phyloP scores from a whole-genome alignment of 2,113 vertebrate species.

The Varanus salvator region DNA sequence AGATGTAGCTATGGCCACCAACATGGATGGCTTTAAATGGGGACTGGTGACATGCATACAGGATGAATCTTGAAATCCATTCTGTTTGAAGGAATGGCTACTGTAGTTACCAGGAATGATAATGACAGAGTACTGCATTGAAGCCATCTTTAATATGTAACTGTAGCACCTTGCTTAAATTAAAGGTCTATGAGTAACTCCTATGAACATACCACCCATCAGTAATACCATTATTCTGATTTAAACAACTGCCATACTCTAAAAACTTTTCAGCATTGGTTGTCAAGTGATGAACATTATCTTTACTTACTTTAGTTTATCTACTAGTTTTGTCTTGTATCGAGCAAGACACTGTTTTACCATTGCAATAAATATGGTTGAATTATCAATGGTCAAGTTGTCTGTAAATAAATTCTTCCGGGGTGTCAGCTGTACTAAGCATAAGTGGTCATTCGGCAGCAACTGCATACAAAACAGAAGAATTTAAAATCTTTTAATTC shows the following conservation, averaged over 20 bases:
- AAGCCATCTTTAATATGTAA: too few relatives aligned
- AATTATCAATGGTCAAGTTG: constrained; percentile 81
- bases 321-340: constrained; percentile 78
- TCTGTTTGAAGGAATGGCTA: too few relatives aligned
- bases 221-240: neutral
- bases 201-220: too few relatives aligned
- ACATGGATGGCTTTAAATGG: too few relatives aligned
- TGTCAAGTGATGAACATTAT: neutral
- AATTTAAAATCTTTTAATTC: constrained; percentile 23
- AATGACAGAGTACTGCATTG: too few relatives aligned
- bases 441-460: constrained; percentile 83
- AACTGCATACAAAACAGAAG: constrained; percentile 42
- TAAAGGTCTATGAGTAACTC: too few relatives aligned
- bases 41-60: too few relatives aligned
- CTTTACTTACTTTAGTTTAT: constrained; percentile 86
- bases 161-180: too few relatives aligned
- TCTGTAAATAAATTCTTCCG: constrained; percentile 83
- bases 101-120: too few relatives aligned
- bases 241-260: neutral
- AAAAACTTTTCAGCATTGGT: constrained; percentile 12
- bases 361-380: constrained; percentile 84
- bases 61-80: too few relatives aligned
- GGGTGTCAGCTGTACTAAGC: constrained; percentile 88
- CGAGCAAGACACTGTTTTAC: constrained; percentile 91
- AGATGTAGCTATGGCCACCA: too few relatives aligned